phyloP scores from a whole-genome alignment of 30 jellyfish, hydroid and myxozoan genomes.

The Turritopsis dohrnii region DNA sequence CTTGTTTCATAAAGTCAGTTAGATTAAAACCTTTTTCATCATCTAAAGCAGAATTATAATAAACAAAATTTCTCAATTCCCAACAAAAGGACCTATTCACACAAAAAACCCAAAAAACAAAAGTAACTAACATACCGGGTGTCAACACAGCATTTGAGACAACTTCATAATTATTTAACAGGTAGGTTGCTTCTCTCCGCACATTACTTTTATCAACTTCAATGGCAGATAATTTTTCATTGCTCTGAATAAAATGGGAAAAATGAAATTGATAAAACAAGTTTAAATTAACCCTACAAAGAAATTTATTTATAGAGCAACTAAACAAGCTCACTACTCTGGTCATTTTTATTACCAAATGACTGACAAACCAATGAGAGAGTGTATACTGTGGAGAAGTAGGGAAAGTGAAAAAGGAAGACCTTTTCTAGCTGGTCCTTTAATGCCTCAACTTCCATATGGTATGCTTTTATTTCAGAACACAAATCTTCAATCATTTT shows the following conservation, averaged over 20 bases:
- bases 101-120: background rate
- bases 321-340: too few relatives aligned
- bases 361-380: background rate
- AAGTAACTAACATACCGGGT: background rate
- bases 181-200: background rate
- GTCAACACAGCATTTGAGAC: background rate
- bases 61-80: background rate
- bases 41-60: background rate
- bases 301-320: too few relatives aligned
- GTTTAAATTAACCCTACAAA: too few relatives aligned
- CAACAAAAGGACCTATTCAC: background rate
- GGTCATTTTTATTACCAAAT: background rate
- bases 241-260: background rate
- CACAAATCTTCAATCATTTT: background rate
- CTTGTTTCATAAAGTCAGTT: background rate
- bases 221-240: background rate
- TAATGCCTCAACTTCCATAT: background rate
- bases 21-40: background rate
- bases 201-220: background rate
- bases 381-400: background rate
- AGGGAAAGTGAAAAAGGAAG: background rate
- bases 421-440: background rate
- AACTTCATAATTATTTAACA: conserved; percentile 15
- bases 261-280: too few relatives aligned
- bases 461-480: background rate